A percentile compares a stretch with the other conserved stretches of the same genome.
Evolutionary conservation across 2,113 vertebrate genomes (phyloP).

Genomic region (Ovis canadensis): DNA sequence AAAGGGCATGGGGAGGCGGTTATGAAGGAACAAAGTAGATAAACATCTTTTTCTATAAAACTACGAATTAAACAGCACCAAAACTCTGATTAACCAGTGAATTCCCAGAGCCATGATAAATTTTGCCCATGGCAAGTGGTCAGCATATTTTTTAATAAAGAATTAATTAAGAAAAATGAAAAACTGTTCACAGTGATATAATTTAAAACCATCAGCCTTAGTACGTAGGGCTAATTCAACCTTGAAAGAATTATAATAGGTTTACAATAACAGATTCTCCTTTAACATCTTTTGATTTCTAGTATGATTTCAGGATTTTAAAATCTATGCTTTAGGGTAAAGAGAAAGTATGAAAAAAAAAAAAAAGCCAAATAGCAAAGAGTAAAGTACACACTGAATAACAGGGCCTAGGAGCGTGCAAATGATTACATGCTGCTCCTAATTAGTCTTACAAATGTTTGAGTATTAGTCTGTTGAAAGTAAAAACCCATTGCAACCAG

Average conservation of each 20-base stretch:
- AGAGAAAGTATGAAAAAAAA: neutral
- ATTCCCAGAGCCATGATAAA: neutral
- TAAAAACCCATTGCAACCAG: constrained; percentile 31
- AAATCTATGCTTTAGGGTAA: neutral
- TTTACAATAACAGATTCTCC: neutral
- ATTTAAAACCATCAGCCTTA: neutral
- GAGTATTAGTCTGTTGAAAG: neutral
- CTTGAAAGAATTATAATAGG: neutral
- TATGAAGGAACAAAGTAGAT: neutral
- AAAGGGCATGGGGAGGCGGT: neutral
- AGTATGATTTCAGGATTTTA: constrained; percentile 17
- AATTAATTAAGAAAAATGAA: neutral
- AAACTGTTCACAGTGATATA: neutral
- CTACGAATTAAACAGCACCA: neutral
- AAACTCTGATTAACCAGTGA: neutral
- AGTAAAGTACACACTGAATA: neutral
- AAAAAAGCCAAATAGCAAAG: neutral
- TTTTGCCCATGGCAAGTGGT: neutral
- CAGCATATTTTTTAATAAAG: neutral
- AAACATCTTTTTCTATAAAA: neutral
- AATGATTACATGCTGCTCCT: neutral
- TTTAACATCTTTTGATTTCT: constrained; percentile 16
- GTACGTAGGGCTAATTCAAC: neutral
- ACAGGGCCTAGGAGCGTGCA: neutral
- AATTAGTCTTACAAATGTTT: constrained; percentile 13